phyloP scores from a whole-genome alignment of 2,113 vertebrate species.

The Xiphorhynchus elegans region DNA sequence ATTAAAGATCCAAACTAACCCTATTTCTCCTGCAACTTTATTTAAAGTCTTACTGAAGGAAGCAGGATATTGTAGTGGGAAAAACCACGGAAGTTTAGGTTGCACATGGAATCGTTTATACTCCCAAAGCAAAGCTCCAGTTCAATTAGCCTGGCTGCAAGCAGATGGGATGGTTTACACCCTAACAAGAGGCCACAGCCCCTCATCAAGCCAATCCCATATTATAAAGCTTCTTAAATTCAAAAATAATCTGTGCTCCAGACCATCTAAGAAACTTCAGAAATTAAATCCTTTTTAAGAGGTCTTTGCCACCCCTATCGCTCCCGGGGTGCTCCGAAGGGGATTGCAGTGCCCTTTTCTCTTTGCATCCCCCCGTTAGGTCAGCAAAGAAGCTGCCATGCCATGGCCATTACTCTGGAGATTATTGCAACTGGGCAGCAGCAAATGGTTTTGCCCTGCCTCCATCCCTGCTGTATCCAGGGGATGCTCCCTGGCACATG shows the following conservation, averaged over 20 bases:
- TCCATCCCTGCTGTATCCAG: neutral
- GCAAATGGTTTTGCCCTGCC: neutral
- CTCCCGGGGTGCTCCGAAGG: neutral
- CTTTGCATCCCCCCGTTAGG: neutral
- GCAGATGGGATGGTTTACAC: neutral
- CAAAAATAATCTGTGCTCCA: neutral
- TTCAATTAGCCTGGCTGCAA: neutral
- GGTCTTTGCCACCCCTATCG: neutral
- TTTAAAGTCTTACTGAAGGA: neutral
- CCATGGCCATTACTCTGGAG: no score
- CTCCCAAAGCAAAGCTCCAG: neutral
- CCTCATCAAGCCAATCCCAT: neutral
- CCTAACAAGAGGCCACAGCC: neutral
- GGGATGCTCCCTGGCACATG: neutral
- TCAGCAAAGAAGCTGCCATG: neutral
- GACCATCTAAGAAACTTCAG: neutral
- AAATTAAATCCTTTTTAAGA: neutral
- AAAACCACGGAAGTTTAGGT: neutral
- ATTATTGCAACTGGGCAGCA: neutral
- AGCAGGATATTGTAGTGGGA: fast-evolving
- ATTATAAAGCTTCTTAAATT: neutral
- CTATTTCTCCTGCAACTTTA: neutral
- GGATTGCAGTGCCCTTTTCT: neutral
- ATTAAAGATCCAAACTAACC: neutral
- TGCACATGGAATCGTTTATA: neutral